phyloP scores from a whole-genome alignment of 2,797 vertebrate species.

The Ataeniobius toweri region DNA sequence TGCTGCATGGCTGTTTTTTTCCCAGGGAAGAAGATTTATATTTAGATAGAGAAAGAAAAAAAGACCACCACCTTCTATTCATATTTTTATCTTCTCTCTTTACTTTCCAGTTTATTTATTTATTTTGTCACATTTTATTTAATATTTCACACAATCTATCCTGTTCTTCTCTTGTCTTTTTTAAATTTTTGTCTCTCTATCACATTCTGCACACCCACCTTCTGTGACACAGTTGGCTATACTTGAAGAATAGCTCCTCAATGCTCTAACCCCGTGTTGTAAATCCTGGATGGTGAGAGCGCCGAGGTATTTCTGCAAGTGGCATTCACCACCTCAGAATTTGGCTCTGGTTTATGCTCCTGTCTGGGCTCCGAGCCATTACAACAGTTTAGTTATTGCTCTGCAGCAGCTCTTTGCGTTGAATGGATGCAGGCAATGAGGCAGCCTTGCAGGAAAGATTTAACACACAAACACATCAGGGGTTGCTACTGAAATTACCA shows the following conservation, averaged over 20 bases:
- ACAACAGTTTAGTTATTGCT: slow-evolving; percentile 42
- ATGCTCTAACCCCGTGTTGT: slow-evolving; percentile 43
- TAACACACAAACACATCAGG: slow-evolving; percentile 22
- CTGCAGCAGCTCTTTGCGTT: slow-evolving; percentile 27
- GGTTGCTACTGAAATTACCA: slow-evolving; percentile 26
- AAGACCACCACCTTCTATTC: slow-evolving; percentile 9
- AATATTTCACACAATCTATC: slow-evolving; percentile 24
- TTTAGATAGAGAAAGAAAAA: slow-evolving; percentile 2
- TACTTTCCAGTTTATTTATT: slow-evolving; percentile 32
- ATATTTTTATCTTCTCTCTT: slow-evolving; percentile 32
- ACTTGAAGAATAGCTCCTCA: slow-evolving; percentile 48
- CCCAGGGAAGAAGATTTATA: not conserved
- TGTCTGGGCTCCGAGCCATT: slow-evolving; percentile 50
- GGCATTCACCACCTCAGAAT: slow-evolving; percentile 49
- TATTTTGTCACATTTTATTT: slow-evolving; percentile 31
- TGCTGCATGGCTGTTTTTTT: not conserved
- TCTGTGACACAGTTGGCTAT: slow-evolving; percentile 48
- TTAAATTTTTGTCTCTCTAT: slow-evolving; percentile 36
- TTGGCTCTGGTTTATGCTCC: slow-evolving; percentile 46
- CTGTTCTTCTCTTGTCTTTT: slow-evolving; percentile 9
- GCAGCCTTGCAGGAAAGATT: slow-evolving; percentile 47
- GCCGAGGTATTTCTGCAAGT: slow-evolving; percentile 55
- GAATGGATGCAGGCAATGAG: slow-evolving; percentile 30
- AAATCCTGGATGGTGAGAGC: slow-evolving; percentile 52
- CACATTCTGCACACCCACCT: slow-evolving; percentile 51